A percentile compares a stretch with the other conserved stretches of the same genome.
Evolutionary conservation across 2,888 invertebrate species (phyloP).

Genomic region (Melinaea marsaeus): DNA sequence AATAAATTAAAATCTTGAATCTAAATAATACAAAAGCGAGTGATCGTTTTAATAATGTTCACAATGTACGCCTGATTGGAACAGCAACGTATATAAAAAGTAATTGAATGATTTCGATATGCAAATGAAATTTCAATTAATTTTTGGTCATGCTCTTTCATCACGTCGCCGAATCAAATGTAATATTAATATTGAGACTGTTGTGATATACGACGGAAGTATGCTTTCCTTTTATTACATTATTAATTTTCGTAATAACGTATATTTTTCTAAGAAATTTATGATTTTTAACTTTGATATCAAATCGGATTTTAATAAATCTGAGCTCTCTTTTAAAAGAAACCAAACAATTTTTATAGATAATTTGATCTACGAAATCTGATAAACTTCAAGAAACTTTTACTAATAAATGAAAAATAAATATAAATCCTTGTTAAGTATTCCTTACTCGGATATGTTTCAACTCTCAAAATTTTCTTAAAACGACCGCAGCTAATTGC

Average conservation of each 20-base stretch:
- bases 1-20: slow-evolving; percentile 20
- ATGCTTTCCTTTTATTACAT: not conserved
- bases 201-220: not conserved
- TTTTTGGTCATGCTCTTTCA: slow-evolving; percentile 24
- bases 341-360: too few relatives aligned
- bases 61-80: slow-evolving; percentile 31
- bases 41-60: slow-evolving; percentile 32
- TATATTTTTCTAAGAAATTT: too few relatives aligned
- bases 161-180: slow-evolving; percentile 11
- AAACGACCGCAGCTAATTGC: slow-evolving; percentile 30
- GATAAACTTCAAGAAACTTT: too few relatives aligned
- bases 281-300: too few relatives aligned
- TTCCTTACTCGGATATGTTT: slow-evolving; percentile 11
- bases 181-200: slow-evolving; percentile 7
- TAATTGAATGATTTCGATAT: slow-evolving; percentile 34
- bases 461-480: slow-evolving; percentile 20
- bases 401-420: not conserved
- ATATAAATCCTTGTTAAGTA: slow-evolving; percentile 3
- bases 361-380: too few relatives aligned
- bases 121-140: slow-evolving; percentile 34
- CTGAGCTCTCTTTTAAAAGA: too few relatives aligned
- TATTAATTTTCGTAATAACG: not conserved
- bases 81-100: slow-evolving; percentile 33
- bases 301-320: too few relatives aligned
- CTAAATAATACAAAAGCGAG: slow-evolving; percentile 22